Percentiles rank a stretch among this genome's conserved stretches.
These are phyloP conservation scores for Drosophila sp. DNA, from an alignment of 1,140 invertebrate genomes.

Conservation along the genomic window DNA sequence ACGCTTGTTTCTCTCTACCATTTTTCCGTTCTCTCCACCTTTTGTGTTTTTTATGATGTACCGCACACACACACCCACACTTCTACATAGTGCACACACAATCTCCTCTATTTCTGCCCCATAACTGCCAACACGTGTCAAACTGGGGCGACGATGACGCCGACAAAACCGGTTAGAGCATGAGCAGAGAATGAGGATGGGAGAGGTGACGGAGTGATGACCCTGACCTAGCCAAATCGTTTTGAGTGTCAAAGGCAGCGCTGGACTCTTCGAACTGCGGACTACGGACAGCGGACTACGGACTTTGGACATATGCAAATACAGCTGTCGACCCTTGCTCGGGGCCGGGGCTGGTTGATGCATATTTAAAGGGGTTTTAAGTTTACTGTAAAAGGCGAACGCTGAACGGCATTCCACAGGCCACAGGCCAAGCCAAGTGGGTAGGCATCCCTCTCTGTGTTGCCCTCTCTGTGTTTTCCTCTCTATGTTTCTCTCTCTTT, in stretches of 20 bases:
- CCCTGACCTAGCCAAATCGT: conserved; percentile 79
- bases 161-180: conserved; percentile 29
- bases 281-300: conserved; percentile 28
- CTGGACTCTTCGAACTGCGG: conserved; percentile 19
- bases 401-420: conserved; percentile 17
- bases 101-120: conserved; percentile 45
- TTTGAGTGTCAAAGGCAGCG: conserved; percentile 75
- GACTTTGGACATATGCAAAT: conserved; percentile 75
- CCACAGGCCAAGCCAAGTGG: conserved; percentile 11
- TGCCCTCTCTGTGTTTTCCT: not conserved
- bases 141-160: conserved; percentile 57
- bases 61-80: conserved; percentile 30
- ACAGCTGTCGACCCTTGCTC: conserved; percentile 51
- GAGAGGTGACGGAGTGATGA: conserved; percentile 40
- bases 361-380: conserved; percentile 67
- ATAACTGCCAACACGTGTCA: conserved; percentile 81
- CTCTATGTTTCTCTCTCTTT: not conserved
- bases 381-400: conserved; percentile 44
- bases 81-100: conserved; percentile 17
- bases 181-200: not conserved
- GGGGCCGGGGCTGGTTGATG: conserved; percentile 48
- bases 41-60: conserved; percentile 74
- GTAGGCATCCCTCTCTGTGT: not conserved
- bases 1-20: conserved; percentile 38
- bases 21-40: conserved; percentile 21